Percentiles rank a stretch among this genome's conserved stretches.
Conservation (phyloP, 1,140 invertebrate species). For the Sycobia sp. region DNA sequence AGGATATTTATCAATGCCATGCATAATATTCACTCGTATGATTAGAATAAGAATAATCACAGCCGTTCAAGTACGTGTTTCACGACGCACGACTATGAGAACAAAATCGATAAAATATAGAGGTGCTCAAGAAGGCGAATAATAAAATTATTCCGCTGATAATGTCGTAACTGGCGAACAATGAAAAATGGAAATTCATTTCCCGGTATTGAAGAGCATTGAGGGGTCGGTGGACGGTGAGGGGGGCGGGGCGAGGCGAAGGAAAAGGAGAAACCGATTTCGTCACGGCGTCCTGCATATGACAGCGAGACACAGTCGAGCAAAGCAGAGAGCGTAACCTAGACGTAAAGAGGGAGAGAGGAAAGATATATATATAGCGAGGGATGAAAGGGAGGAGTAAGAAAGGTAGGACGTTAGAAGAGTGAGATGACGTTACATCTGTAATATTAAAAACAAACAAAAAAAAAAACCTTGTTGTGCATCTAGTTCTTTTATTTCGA, state of each 20-base stretch:
- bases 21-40: too few relatives aligned
- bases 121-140: background rate
- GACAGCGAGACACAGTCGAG: conserved; percentile 19
- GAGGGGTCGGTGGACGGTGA: background rate
- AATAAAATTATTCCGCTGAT: conserved; percentile 14
- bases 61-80: too few relatives aligned
- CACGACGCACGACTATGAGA: background rate
- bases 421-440: too few relatives aligned
- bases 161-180: conserved; percentile 15
- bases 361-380: too few relatives aligned
- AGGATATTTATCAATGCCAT: too few relatives aligned
- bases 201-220: background rate
- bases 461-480: too few relatives aligned
- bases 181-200: conserved; percentile 16
- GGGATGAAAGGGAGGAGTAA: too few relatives aligned
- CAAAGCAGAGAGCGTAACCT: background rate
- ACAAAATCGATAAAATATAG: conserved; percentile 14
- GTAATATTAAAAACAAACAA: too few relatives aligned
- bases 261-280: conserved; percentile 18
- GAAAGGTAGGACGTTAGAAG: too few relatives aligned
- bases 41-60: too few relatives aligned
- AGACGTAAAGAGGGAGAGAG: background rate
- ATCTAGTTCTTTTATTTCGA: too few relatives aligned
- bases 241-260: background rate
- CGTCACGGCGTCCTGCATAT: conserved; percentile 12